Evolutionary conservation across 92 coral and sea anemone genomes (phyloP).

Genomic region (Bergia sp.): DNA sequence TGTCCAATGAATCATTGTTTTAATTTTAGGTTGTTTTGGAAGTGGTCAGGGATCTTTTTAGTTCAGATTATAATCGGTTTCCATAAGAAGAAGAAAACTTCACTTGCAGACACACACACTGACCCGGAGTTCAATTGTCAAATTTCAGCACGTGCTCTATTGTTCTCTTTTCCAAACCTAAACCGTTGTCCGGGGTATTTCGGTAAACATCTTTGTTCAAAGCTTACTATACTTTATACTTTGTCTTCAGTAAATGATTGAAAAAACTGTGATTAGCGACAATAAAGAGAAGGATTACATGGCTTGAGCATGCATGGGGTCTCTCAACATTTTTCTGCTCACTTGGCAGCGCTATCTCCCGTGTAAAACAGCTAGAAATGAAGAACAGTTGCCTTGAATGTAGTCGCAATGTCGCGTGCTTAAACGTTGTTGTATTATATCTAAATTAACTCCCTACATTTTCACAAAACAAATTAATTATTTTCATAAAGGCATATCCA

Average conservation of each 20-base stretch:
- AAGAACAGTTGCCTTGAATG: not conserved
- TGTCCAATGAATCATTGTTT: not conserved
- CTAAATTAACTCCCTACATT: conserved; percentile 3
- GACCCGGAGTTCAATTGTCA: conserved; percentile 24
- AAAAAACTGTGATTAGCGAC: not conserved
- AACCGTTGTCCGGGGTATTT: conserved; percentile 15
- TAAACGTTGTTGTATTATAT: not conserved
- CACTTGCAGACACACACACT: not conserved
- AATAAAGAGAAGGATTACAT: not conserved
- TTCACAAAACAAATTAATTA: conserved; percentile 13
- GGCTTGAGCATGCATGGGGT: not conserved
- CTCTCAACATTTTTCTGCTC: not conserved
- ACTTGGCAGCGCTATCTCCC: not conserved
- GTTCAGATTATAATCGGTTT: not conserved
- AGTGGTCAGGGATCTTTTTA: not conserved
- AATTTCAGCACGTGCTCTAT: conserved; percentile 34
- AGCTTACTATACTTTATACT: not conserved
- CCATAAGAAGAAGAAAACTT: not conserved
- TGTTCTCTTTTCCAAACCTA: not conserved
- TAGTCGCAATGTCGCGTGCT: conserved; percentile 14
- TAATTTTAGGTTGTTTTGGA: not conserved
- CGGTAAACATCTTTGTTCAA: conserved; percentile 30
- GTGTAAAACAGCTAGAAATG: not conserved
- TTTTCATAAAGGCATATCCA: conserved; percentile 4
- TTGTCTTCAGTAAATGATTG: not conserved